Percentiles rank a stretch among this genome's conserved stretches.
These are phyloP conservation scores for Galerucella pusilla DNA, from an alignment of 2,888 invertebrate species.

Conservation along the genomic window DNA sequence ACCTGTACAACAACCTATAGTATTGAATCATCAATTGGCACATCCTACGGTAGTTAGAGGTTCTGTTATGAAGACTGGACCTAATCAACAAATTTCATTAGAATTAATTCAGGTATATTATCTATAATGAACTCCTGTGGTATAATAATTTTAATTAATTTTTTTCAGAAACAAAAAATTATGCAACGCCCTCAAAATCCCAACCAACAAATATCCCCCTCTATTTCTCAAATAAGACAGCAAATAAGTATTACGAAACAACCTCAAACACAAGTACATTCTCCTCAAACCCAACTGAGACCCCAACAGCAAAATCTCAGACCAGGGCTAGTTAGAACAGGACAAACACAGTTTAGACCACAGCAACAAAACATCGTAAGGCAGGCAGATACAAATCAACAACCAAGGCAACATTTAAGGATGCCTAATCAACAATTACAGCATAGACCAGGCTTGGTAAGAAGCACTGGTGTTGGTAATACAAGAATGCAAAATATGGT, in stretches of 20 bases:
- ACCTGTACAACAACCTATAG: conserved; percentile 38
- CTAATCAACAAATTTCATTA: conserved; percentile 29
- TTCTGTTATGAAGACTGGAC: conserved; percentile 26
- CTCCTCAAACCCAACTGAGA: conserved; percentile 20
- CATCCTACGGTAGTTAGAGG: conserved; percentile 21
- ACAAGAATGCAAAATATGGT: conserved; percentile 25
- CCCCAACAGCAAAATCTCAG: conserved; percentile 9
- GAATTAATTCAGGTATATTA: conserved; percentile 25
- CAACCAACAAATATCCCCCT: conserved; percentile 20
- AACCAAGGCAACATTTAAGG: conserved; percentile 4
- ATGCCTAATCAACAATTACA: conserved; percentile 21
- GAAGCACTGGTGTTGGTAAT: conserved; percentile 17
- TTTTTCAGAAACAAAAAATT: conserved; percentile 16
- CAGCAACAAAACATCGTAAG: conserved; percentile 34
- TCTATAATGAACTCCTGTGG: background rate
- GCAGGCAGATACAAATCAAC: conserved; percentile 23
- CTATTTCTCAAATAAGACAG: conserved; percentile 24
- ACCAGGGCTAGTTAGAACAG: background rate
- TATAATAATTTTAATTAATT: conserved; percentile 9
- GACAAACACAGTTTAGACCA: conserved; percentile 13
- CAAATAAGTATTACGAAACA: conserved; percentile 17
- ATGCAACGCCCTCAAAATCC: conserved; percentile 23
- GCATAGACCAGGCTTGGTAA: conserved; percentile 17
- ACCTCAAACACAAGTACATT: conserved; percentile 20
- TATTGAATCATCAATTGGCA: conserved; percentile 42